A percentile compares a stretch with the other conserved stretches of the same genome.
phyloP scores from a whole-genome alignment of 2,888 invertebrate species.

The Uropetala carovei region DNA sequence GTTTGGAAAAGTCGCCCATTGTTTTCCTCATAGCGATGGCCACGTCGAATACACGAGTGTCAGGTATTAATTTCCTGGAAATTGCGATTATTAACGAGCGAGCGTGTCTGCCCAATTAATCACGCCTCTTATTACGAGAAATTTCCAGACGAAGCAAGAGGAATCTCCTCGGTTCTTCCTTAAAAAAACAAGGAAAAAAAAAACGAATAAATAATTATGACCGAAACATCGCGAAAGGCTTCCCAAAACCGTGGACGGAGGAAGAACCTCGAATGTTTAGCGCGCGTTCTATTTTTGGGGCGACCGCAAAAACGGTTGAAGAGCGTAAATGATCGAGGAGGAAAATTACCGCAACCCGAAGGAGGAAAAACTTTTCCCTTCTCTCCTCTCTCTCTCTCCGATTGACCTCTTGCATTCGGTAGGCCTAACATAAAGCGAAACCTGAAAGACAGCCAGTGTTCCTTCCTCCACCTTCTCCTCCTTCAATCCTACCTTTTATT shows the following conservation, averaged over 20 bases:
- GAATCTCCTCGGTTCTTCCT: background rate
- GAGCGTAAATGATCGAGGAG: background rate
- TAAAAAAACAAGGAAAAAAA: background rate
- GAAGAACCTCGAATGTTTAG: conserved; percentile 2
- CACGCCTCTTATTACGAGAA: conserved; percentile 24
- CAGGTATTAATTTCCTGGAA: conserved; percentile 25
- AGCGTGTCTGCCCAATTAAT: conserved; percentile 24
- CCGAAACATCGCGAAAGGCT: background rate
- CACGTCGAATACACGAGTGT: background rate
- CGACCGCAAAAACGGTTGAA: background rate
- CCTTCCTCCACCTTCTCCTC: background rate
- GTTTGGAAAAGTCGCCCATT: background rate
- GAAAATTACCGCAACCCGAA: background rate
- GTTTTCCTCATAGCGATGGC: background rate
- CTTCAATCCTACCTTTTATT: background rate
- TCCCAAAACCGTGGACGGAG: background rate
- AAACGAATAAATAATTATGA: background rate
- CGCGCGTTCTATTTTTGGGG: conserved; percentile 19
- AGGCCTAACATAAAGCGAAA: conserved; percentile 47
- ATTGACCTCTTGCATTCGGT: background rate
- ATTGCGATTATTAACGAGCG: conserved; percentile 24
- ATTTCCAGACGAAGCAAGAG: conserved; percentile 16
- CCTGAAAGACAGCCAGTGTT: conserved; percentile 52
- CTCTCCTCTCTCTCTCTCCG: background rate
- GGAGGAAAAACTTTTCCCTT: no score